Evolutionary conservation across 2,888 invertebrate species (phyloP), one percentile per base, ranked within the genome.

Genomic region (Rhagonycha lutea): DNA sequence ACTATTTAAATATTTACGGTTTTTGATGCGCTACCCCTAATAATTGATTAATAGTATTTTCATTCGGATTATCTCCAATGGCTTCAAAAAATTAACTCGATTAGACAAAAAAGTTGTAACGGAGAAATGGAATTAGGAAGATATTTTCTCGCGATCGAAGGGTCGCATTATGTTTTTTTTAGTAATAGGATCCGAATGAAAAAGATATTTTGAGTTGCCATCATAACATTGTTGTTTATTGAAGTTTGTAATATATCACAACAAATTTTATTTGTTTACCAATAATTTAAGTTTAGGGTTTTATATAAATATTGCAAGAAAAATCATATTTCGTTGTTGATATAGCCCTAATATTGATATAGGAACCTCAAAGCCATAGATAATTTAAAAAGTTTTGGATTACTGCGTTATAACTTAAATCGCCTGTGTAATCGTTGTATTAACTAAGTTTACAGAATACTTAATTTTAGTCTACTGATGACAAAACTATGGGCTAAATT

Each of bases 1-100:
- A 68, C 61, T 29, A 24, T 18, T 69, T 26, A n/a, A 32, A n/a
- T 26, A 72, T 60, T 65, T 32, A 69, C 14, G 68, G 69, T 68
- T 47, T 47, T n/a, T 7, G 47, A n/a, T 47, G n/a, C n/a, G n/a
- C n/a, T n/a, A n/a, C 47, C 47, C 47, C 47, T 5, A 18, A 47
- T 5, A 18, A 47, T 47, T 11, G 29, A 29, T 29, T 29, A 29
- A 11, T 11, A 32, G 4, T 12, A 47, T 47, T 47, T 47, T 47
- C 11, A 47, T 47, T 29, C n/a, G 5, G 47, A 47, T 47, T 11
- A 29, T 8, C 8, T 0, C 28, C 7, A 28, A 28, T 9, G 28
- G 9, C 9, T 28, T 11, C 11, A 3, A 29, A 11, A 29, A 11
- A 11, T 29, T 29, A 29, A 29, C 3, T 8, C 29, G 29, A 29